Evolutionary conservation across 2,797 vertebrate genomes (phyloP), one percentile per base, ranked within the genome.

Genomic region (Odontamblyopus lacepedii): DNA sequence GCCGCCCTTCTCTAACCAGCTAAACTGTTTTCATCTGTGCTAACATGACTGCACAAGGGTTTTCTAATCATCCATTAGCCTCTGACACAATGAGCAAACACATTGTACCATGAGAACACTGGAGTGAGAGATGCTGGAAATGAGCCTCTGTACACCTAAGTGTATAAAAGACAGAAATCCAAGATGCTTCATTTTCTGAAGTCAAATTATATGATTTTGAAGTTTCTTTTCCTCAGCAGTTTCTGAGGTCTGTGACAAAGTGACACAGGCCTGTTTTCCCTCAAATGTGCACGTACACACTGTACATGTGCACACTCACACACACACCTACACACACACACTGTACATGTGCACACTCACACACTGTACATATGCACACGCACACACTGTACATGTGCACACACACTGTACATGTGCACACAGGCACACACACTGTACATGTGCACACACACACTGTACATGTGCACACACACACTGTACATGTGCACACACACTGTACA

Each of bases 181-280:
- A 26, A 56, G 55, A 56, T 59, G 12, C 23, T 26, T 73, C 61
- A 81, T 84, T 70, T 67, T 59, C 9, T 59, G 11, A 70, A 79
- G 80, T 78, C 81, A 85, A 81, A 86, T 88, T 85, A 35, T 41
- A 9, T 11, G 38, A 41, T 41, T 41, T 11, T 41, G 11, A 41
- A 41, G 9, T 88, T 82, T 81, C 79, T 87, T 81, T 80, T 79
- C 87, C 74, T 35, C 32, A 35, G 32, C 32, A 35, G 32, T 73
- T 87, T 76, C 69, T 38, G 69, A 67, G 82, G 78, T 80, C 76
- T 70, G 73, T 86, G 83, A 82, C 76, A 81, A 35, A 7, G 77
- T 83, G 78, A 87, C 84, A 83, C 78, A 85, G 56, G 77, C 68
- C 59, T 16, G 57, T 27, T 13, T 60, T 61, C 73, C 62, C 70